Conservation (phyloP, 1,140 invertebrate genomes). For the Arctopsyche grandis region DNA sequence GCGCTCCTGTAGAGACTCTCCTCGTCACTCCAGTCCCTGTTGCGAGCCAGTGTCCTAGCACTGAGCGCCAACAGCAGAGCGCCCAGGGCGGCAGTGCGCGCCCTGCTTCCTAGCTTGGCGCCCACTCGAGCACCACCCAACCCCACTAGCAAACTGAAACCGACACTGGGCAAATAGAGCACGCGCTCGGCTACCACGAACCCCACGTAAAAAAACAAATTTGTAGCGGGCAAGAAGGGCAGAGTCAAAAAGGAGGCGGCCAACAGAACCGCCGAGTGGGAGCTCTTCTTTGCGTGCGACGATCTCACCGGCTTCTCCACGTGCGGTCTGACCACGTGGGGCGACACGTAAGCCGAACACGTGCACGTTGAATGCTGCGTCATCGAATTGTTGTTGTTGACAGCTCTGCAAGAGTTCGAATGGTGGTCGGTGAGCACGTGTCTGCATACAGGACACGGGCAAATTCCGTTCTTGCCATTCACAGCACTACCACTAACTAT, state of each 20-base stretch:
- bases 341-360: constrained; percentile 55
- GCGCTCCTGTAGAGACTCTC: constrained; percentile 93
- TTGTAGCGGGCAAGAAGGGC: constrained; percentile 94
- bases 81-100: constrained; percentile 65
- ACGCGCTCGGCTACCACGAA: constrained; percentile 97
- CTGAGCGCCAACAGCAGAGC: constrained; percentile 77
- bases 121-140: constrained; percentile 74
- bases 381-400: constrained; percentile 70
- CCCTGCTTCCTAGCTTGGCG: constrained; percentile 64
- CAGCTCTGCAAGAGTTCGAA: constrained; percentile 65
- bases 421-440: constrained; percentile 67
- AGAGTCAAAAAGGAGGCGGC: constrained; percentile 83
- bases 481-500: constrained; percentile 48
- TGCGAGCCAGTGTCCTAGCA: constrained; percentile 81
- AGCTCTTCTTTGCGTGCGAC: constrained; percentile 57
- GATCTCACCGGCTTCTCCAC: constrained; percentile 57
- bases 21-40: constrained; percentile 92
- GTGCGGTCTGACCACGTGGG: constrained; percentile 48
- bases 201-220: constrained; percentile 94
- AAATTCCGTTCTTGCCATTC: constrained; percentile 57
- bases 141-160: constrained; percentile 89
- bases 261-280: constrained; percentile 68
- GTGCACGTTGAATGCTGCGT: constrained; percentile 63
- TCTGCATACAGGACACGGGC: constrained; percentile 67
- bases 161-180: constrained; percentile 94